Evolutionary conservation across 2,888 invertebrate species (phyloP).

Genomic region (Yponomeuta evonymella): DNA sequence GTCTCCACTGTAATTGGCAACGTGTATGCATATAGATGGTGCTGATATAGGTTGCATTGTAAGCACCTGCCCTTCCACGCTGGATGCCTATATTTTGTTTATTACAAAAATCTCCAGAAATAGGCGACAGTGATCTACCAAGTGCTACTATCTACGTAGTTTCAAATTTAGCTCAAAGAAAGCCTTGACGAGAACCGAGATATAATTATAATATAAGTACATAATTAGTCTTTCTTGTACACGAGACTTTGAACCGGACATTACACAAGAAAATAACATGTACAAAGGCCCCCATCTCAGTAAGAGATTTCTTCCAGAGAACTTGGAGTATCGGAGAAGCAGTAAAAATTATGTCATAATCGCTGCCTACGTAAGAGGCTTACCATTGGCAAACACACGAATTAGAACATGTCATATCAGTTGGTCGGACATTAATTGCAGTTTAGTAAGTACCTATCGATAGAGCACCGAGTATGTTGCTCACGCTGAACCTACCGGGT

Average conservation of each 20-base stretch:
- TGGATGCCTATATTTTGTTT: background rate
- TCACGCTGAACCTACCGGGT: constrained; percentile 34
- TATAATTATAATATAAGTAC: too few relatives aligned
- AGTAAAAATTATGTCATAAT: background rate
- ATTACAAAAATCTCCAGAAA: background rate
- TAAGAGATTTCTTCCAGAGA: background rate
- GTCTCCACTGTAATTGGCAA: constrained; percentile 73
- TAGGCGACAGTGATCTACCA: too few relatives aligned
- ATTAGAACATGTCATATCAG: constrained; percentile 12
- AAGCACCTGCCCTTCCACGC: constrained; percentile 15
- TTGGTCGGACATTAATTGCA: constrained; percentile 7
- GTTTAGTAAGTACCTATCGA: background rate
- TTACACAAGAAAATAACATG: too few relatives aligned
- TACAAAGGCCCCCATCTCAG: too few relatives aligned
- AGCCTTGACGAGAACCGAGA: too few relatives aligned
- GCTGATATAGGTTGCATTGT: constrained; percentile 22
- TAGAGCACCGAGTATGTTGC: constrained; percentile 24
- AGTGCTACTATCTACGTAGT: too few relatives aligned
- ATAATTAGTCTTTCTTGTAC: too few relatives aligned
- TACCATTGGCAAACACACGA: constrained; percentile 1
- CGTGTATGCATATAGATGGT: constrained; percentile 70
- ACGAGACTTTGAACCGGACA: too few relatives aligned
- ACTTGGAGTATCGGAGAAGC: background rate
- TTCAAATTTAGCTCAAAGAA: too few relatives aligned
- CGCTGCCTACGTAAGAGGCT: background rate